phyloP scores from a whole-genome alignment of 2,797 vertebrate species.

The Sebastolobus altivelis region DNA sequence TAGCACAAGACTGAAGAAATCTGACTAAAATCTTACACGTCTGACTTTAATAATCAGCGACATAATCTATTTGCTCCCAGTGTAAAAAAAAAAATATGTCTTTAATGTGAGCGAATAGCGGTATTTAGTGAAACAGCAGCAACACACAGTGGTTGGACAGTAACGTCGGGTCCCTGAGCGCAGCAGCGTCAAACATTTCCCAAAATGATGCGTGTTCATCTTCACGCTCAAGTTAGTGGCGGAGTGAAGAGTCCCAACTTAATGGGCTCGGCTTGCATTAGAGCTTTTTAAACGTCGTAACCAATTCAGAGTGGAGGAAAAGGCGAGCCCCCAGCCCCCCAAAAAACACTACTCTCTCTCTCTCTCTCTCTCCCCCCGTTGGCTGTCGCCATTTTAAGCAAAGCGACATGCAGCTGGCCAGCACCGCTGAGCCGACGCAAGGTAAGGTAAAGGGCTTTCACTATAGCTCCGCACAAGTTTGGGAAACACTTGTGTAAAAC shows the following conservation, averaged over 20 bases:
- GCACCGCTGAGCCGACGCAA: conserved; percentile 69
- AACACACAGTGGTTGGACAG: background rate
- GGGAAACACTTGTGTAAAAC: conserved; percentile 36
- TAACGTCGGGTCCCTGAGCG: conserved; percentile 37
- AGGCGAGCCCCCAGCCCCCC: conserved; percentile 52
- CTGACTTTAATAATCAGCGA: background rate
- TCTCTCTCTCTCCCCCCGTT: conserved; percentile 56
- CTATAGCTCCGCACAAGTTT: conserved; percentile 68
- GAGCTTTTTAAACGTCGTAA: conserved; percentile 32
- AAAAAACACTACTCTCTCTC: conserved; percentile 63
- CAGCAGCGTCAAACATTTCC: conserved; percentile 66
- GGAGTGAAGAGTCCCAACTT: conserved; percentile 72
- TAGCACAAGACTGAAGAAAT: background rate
- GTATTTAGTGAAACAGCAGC: conserved; percentile 6
- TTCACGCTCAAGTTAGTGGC: conserved; percentile 73
- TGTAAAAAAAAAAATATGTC: background rate
- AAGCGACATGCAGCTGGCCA: conserved; percentile 84
- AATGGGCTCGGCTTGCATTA: conserved; percentile 48
- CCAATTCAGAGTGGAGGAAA: conserved; percentile 54
- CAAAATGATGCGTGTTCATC: conserved; percentile 74
- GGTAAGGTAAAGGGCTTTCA: conserved; percentile 49
- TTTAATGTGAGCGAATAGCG: background rate
- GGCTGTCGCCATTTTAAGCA: conserved; percentile 89
- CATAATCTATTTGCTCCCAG: background rate
- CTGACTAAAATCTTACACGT: background rate